Evolutionary conservation across 2,888 invertebrate species (phyloP).

Genomic region (Calameuta idolon): DNA sequence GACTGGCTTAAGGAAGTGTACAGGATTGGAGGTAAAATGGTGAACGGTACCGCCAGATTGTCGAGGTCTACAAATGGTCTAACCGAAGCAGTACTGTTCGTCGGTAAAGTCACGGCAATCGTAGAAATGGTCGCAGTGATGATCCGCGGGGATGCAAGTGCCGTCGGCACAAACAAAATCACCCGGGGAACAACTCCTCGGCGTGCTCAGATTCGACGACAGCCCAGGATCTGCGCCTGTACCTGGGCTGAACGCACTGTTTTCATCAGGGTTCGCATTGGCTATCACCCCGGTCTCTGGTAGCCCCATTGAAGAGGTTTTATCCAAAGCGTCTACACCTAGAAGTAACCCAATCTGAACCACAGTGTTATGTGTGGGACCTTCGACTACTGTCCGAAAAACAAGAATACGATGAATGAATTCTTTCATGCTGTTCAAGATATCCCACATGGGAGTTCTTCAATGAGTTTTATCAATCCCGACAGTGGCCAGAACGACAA

Average conservation of each 20-base stretch:
- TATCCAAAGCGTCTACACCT: slow-evolving; percentile 61
- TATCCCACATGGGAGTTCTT: neutral
- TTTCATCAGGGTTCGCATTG: slow-evolving; percentile 41
- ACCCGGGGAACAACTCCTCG: slow-evolving; percentile 62
- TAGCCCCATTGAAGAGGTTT: slow-evolving; percentile 54
- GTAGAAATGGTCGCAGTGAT: slow-evolving; percentile 90
- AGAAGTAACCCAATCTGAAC: slow-evolving; percentile 63
- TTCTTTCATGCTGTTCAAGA: neutral
- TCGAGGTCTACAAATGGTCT: slow-evolving; percentile 62
- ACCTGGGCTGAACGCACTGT: slow-evolving; percentile 62
- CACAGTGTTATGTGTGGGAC: slow-evolving; percentile 36
- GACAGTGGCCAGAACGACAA: neutral
- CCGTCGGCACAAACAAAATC: slow-evolving; percentile 74
- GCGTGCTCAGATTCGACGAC: slow-evolving; percentile 54
- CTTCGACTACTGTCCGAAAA: neutral
- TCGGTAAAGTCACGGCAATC: slow-evolving; percentile 92
- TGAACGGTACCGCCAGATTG: slow-evolving; percentile 48
- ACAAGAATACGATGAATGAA: neutral
- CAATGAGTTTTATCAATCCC: neutral
- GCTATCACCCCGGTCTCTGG: slow-evolving; percentile 47
- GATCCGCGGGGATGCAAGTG: slow-evolving; percentile 81
- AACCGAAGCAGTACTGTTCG: slow-evolving; percentile 86
- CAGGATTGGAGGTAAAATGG: slow-evolving; percentile 10
- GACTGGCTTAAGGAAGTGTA: neutral
- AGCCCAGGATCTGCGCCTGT: slow-evolving; percentile 64